Conservation (phyloP, 1,140 invertebrate genomes). For the Aphaenogaster ashmeadi region DNA sequence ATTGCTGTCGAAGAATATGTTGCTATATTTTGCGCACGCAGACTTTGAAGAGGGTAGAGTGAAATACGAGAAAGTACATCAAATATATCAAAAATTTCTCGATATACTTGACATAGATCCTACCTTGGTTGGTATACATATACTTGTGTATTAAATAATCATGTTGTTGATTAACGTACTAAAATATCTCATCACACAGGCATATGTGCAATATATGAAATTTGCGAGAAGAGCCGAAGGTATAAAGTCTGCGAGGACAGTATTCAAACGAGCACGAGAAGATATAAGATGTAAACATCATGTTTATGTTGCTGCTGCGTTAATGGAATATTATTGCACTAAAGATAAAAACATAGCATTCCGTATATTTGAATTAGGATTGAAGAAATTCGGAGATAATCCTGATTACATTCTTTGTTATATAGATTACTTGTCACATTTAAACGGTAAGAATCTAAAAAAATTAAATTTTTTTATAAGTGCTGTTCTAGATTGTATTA, state of each 20-base stretch:
- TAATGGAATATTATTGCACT: constrained; percentile 99
- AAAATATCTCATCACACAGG: constrained; percentile 88
- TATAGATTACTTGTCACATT: constrained; percentile 98
- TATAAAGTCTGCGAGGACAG: constrained; percentile 97
- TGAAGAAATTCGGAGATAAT: constrained; percentile 98
- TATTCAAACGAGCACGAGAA: constrained; percentile 98
- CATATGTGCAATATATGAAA: constrained; percentile 99
- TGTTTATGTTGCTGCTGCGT: constrained; percentile 97
- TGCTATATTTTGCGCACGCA: constrained; percentile 99
- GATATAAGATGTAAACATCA: constrained; percentile 95
- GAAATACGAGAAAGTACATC: constrained; percentile 99
- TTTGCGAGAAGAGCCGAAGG: constrained; percentile 98
- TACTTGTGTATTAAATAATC: constrained; percentile 51
- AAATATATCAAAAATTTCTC: constrained; percentile 97
- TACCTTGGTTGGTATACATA: constrained; percentile 92
- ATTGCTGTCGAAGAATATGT: constrained; percentile 95
- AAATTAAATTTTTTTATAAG: background rate
- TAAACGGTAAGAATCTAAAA: constrained; percentile 92
- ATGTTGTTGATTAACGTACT: constrained; percentile 19
- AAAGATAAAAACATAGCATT: constrained; percentile 99
- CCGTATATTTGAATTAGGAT: constrained; percentile 98
- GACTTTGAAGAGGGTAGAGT: constrained; percentile 99
- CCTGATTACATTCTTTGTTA: constrained; percentile 98
- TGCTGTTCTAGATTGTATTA: background rate
- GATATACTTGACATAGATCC: constrained; percentile 97